Percentiles rank a stretch among this genome's conserved stretches.
phyloP scores from a whole-genome alignment of 2,888 invertebrate species.

The Napeogenes sylphis region DNA sequence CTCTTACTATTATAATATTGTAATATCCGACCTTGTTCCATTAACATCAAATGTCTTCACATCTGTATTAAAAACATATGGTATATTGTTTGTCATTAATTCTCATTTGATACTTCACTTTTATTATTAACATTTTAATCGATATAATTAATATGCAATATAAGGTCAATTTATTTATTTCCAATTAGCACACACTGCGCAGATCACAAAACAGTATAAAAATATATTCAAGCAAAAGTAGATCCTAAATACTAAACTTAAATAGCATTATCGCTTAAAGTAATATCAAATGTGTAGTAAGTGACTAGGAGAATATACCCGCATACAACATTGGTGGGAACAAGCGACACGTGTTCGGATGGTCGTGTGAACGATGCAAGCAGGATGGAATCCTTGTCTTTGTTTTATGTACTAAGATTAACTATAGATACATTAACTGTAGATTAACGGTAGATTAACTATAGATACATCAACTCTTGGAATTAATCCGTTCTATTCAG shows the following conservation, averaged over 20 bases:
- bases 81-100: no score
- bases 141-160: no score
- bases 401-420: slow-evolving; percentile 36
- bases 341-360: slow-evolving; percentile 58
- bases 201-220: no score
- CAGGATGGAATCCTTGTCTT: slow-evolving; percentile 43
- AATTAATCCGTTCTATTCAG: background rate
- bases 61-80: no score
- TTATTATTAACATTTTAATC: no score
- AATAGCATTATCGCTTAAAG: slow-evolving; percentile 4
- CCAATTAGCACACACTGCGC: no score
- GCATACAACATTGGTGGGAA: slow-evolving; percentile 59
- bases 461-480: slow-evolving; percentile 10
- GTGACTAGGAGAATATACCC: slow-evolving; percentile 53
- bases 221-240: background rate
- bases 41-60: no score
- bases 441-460: no score
- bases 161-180: no score
- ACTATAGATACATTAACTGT: slow-evolving; percentile 3
- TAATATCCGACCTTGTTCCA: no score
- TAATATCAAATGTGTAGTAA: slow-evolving; percentile 16
- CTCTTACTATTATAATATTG: no score
- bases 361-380: slow-evolving; percentile 56
- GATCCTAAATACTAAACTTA: background rate
- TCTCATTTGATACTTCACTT: no score